Conservation (phyloP, 2,113 vertebrate genomes). For the Bungarus multicinctus region DNA sequence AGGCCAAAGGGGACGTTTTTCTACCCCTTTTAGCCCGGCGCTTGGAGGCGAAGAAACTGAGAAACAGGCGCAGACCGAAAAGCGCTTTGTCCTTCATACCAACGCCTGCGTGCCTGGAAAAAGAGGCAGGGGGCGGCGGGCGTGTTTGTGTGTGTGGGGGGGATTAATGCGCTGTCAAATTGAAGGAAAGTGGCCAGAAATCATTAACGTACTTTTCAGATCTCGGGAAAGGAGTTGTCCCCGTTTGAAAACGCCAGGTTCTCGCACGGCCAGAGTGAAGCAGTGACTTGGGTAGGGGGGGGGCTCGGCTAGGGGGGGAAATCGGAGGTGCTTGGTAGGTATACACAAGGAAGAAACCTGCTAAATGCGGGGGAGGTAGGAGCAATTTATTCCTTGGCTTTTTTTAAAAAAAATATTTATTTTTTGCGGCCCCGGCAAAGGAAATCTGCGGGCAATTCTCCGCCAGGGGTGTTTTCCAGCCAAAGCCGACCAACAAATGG, state of each 20-base stretch:
- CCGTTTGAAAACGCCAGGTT: neutral
- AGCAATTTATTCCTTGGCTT: neutral
- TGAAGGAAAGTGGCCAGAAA: neutral
- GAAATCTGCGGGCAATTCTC: neutral
- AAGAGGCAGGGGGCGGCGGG: neutral
- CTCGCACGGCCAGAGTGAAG: neutral
- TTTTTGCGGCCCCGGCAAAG: neutral
- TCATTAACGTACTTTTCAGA: neutral
- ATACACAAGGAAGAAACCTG: neutral
- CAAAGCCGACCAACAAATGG: neutral
- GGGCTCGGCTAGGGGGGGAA: too few relatives aligned
- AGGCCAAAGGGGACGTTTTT: neutral
- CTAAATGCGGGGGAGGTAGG: neutral
- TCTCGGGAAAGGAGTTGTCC: neutral
- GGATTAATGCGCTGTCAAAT: neutral
- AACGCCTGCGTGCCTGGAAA: neutral
- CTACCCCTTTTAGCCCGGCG: neutral
- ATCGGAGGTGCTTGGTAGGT: neutral
- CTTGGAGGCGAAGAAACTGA: neutral
- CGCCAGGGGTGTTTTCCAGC: neutral
- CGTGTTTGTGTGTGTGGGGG: accelerated
- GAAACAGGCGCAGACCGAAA: neutral
- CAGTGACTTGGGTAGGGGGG: neutral
- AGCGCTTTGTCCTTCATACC: neutral
- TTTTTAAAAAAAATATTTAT: too few relatives aligned